Evolutionary conservation across 30 jellyfish, hydroid and myxozoan genomes (phyloP).

Genomic region (Pelagia noctiluca): DNA sequence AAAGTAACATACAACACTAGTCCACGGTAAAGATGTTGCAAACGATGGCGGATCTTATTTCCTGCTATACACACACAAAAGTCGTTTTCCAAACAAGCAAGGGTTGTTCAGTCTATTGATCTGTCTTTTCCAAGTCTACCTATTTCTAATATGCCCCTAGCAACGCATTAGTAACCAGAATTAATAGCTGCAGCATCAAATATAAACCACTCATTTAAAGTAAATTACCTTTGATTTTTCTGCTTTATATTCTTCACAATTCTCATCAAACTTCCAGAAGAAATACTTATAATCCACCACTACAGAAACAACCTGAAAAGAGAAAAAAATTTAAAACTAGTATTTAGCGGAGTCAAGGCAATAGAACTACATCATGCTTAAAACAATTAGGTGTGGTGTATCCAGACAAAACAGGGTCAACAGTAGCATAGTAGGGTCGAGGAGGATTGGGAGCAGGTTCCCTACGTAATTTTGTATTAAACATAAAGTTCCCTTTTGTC

Average conservation of each 20-base stretch:
- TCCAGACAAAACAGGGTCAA: too few species aligned
- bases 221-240: constrained; percentile 69
- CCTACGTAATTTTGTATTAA: too few species aligned
- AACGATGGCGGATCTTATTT: neutral
- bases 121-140: too few species aligned
- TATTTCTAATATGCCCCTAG: neutral
- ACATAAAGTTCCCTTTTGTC: too few species aligned
- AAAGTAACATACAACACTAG: neutral
- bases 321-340: neutral
- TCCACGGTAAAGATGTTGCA: neutral
- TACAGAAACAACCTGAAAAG: constrained; percentile 79
- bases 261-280: constrained; percentile 55
- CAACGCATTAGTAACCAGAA: neutral
- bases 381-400: too few species aligned
- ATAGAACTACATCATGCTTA: neutral
- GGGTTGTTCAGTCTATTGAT: neutral
- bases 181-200: neutral
- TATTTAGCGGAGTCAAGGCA: neutral
- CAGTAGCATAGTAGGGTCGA: too few species aligned
- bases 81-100: neutral
- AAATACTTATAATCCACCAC: constrained; percentile 75
- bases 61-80: neutral
- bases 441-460: too few species aligned
- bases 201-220: neutral
- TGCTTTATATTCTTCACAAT: constrained; percentile 41